These are phyloP conservation scores for Timandra comae DNA, from an alignment of 2,888 invertebrate genomes.

Conservation along the genomic window DNA sequence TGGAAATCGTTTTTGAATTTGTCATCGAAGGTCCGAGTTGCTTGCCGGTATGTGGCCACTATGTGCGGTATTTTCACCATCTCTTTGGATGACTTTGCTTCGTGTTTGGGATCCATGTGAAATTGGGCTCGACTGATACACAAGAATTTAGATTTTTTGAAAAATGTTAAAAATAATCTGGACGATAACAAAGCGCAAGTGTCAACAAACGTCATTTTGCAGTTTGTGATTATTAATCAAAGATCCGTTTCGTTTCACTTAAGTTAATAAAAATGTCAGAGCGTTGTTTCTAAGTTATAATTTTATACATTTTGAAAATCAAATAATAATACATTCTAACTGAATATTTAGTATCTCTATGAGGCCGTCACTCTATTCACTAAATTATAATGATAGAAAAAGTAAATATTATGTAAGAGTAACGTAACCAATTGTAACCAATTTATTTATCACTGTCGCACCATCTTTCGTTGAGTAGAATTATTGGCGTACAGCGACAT, in stretches of 20 bases:
- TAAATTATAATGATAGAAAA: too few species aligned
- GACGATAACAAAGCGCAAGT: conserved; percentile 67
- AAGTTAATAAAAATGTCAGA: too few species aligned
- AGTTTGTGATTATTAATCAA: too few species aligned
- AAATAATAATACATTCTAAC: too few species aligned
- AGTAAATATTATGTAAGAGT: too few species aligned
- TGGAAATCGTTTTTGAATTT: conserved; percentile 73
- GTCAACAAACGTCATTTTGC: conserved; percentile 69
- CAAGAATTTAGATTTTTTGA: conserved; percentile 52
- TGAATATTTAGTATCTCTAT: too few species aligned
- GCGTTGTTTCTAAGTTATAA: too few species aligned
- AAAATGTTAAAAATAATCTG: conserved; percentile 58
- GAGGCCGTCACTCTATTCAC: too few species aligned
- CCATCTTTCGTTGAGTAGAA: background rate
- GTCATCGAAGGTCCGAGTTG: conserved; percentile 82
- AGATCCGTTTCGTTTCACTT: too few species aligned
- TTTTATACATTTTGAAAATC: too few species aligned
- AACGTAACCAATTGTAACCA: background rate
- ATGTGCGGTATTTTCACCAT: conserved; percentile 76
- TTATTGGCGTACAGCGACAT: conserved; percentile 9
- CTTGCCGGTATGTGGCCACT: conserved; percentile 82
- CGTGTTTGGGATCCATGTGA: conserved; percentile 66
- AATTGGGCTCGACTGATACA: conserved; percentile 49
- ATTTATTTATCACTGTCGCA: conserved; percentile 3
- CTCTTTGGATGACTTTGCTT: conserved; percentile 60